A percentile compares a stretch with the other conserved stretches of the same genome.
Evolutionary conservation across 2,888 invertebrate genomes (phyloP).

Genomic region (Archips xylosteana): DNA sequence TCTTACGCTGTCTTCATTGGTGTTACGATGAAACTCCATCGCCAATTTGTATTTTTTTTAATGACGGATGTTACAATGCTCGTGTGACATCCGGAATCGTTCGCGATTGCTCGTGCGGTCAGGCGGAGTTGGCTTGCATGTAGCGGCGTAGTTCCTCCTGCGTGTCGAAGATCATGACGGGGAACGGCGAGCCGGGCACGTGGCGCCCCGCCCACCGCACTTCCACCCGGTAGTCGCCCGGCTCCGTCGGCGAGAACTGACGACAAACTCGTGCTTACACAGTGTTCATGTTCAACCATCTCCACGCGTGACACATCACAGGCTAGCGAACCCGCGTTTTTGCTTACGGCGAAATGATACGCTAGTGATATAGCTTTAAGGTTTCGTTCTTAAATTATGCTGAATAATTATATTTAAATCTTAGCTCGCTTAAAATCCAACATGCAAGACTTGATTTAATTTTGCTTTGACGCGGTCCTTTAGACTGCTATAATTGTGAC

Average conservation of each 20-base stretch:
- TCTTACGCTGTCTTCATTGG: background rate
- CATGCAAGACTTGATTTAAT: no score
- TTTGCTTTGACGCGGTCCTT: no score
- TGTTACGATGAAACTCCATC: background rate
- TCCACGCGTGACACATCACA: background rate
- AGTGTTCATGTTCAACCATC: background rate
- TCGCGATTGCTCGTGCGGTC: constrained; percentile 37
- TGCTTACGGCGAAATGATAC: no score
- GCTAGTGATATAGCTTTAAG: no score
- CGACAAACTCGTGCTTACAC: constrained; percentile 30
- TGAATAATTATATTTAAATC: no score
- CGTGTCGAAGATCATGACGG: constrained; percentile 99
- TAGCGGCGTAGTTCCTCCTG: constrained; percentile 96
- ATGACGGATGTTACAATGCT: background rate
- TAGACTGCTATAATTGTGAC: no score
- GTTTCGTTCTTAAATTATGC: no score
- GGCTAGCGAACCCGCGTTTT: no score
- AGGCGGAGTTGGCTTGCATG: constrained; percentile 77
- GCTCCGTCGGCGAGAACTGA: constrained; percentile 98
- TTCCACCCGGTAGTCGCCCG: constrained; percentile 99
- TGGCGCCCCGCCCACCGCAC: constrained; percentile 98
- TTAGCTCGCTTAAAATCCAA: no score
- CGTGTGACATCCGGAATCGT: background rate
- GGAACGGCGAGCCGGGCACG: constrained; percentile 99
- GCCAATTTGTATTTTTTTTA: background rate